These are phyloP conservation scores for Dendropsophus ebraccatus DNA, from an alignment of 2,113 vertebrate genomes.

Conservation along the genomic window DNA sequence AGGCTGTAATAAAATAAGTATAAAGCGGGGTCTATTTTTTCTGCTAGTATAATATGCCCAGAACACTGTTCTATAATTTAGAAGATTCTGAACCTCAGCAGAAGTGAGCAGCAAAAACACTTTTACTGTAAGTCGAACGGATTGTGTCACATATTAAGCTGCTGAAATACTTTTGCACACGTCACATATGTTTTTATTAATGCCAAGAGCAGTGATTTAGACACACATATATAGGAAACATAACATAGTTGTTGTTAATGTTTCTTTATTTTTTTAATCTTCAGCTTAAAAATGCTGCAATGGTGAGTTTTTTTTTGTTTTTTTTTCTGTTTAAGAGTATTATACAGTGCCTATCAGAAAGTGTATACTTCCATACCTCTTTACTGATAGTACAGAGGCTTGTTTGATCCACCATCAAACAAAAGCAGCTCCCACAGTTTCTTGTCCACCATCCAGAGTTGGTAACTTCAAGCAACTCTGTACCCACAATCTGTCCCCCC, in stretches of 20 bases:
- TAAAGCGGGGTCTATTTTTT: background rate
- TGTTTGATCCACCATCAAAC: no score
- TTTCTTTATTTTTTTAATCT: background rate
- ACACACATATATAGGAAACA: background rate
- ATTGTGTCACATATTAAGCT: constrained; percentile 2
- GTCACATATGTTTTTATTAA: background rate
- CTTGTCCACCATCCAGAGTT: no score
- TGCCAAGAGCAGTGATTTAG: background rate
- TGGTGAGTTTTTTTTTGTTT: background rate
- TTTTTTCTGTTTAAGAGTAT: background rate
- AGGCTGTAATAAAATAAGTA: background rate
- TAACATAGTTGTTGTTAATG: background rate
- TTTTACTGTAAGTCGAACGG: background rate
- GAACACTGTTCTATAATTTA: constrained; percentile 1
- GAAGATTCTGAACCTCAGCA: background rate
- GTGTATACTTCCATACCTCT: background rate
- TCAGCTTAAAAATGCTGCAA: background rate
- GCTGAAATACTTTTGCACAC: background rate
- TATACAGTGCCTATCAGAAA: background rate
- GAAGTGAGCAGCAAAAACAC: background rate
- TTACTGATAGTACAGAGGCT: no score
- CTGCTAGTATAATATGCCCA: constrained; percentile 3
- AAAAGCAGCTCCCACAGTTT: no score
- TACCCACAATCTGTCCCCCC: no score
- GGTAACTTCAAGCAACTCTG: no score